Evolutionary conservation across 2,797 vertebrate genomes (phyloP), one percentile per base, ranked within the genome.

Genomic region (Syngnathus acus): DNA sequence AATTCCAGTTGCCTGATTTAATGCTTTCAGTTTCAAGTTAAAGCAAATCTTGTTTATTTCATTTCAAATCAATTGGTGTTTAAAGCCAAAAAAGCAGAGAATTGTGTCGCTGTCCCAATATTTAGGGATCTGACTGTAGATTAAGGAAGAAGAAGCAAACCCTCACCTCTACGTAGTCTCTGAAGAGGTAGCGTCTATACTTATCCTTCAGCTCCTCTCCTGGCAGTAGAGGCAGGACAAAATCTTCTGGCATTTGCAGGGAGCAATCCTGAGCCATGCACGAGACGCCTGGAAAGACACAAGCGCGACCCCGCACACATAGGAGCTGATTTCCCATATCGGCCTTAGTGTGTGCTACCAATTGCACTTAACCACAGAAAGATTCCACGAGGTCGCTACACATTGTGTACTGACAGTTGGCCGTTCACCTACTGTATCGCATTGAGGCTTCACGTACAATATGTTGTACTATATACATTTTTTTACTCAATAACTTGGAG

Each of bases 111-210:
- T 19, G 45, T 17, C 5, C 17, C 6, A 47, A 17, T 47, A 47
- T 47, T 47, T 6, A 1, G 45, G 14, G 16, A 47, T 17, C 45
- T 47, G 45, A 47, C 14, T 47, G 45, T 6, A 42, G 19, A 43
- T 62, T 16, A 45, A 62, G 6, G 21, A 26, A 62, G 3, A 42
- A 43, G 5, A 66, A 71, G 45, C 45, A n/a, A 39, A 64, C 38
- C 77, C 80, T 64, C 40, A 90, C 97, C 95, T 99, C 97, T 53
- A 99, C 94, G 37, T 98, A 98, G 87, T 99, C 97, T 91, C 97
- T 96, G 94, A 99, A 99, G 94, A 99, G 97, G 94, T 98, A 99
- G 93, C 97, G 95, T 91, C 94, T 95, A 86, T 98, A 99, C 94
- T 96, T 99, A 83, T 99, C 97, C 92, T 94, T 95, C 78, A 99